Evolutionary conservation across 1,140 invertebrate species (phyloP), one percentile per base, ranked within the genome.

Genomic region (Cherax quadricarinatus): DNA sequence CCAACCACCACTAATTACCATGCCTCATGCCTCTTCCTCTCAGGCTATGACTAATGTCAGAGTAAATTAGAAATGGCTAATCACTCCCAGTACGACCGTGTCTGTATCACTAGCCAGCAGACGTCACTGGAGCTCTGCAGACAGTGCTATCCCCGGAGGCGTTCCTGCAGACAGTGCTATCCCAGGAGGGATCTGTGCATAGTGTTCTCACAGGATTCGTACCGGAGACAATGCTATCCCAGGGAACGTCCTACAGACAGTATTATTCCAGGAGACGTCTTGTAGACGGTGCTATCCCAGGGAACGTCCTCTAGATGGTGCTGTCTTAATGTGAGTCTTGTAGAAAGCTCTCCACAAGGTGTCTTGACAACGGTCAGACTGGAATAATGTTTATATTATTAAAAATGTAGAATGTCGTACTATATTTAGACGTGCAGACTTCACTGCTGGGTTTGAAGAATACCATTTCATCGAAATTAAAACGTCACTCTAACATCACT

Each of bases 31-130:
- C 30, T 41, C n/a, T 53, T 86, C 85, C 66, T 75, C 82, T 86
- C 57, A 75, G 85, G 62, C 85, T 73, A 75, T 86, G 85, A 86
- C 66, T n/a, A 86, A 86, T 86, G 85, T 75, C 70, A 7, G 66
- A n/a, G 66, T 86, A 66, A n/a, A 70, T 86, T 75, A 86, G 57
- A 86, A 86, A 86, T 75, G 70, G 85, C 62, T 16, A 86, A 86
- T 86, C 85, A 86, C 85, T 75, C 85, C 53, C 24, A 62, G 30
- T 41, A 49, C 66, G 5, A 16, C 66, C 6, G 14, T 41, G 7
- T n/a, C 5, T 14, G 10, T 30, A 24, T 30, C 21, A 48, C 21
- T 10, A 24, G 9, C n/a, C 62, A 66, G 70, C 62, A 53, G 51
- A 66, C 24, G 75, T 86, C 73, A 86, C 2, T 41, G 30, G 30